A percentile compares a stretch with the other conserved stretches of the same genome.
Evolutionary conservation across 2,888 invertebrate species (phyloP).

Genomic region (Perizoma flavofasciatum): DNA sequence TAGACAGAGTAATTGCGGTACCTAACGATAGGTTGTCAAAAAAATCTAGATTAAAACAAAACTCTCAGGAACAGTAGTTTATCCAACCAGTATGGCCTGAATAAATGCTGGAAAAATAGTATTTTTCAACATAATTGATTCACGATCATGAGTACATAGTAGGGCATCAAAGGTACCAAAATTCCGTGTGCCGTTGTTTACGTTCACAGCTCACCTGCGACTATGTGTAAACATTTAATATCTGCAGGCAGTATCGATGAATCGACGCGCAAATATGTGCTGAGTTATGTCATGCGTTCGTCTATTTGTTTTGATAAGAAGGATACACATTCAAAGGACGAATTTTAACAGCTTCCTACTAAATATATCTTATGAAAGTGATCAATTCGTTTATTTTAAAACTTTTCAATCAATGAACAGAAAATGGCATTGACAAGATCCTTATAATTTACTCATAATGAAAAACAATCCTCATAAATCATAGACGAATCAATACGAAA

Average conservation of each 20-base stretch:
- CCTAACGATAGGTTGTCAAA: too few species aligned
- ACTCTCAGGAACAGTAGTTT: too few species aligned
- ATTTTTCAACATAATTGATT: neutral
- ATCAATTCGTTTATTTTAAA: too few species aligned
- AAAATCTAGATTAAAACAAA: too few species aligned
- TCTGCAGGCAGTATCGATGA: constrained; percentile 55
- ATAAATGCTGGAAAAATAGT: neutral
- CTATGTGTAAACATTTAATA: constrained; percentile 73
- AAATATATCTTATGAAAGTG: neutral
- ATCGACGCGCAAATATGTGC: constrained; percentile 45
- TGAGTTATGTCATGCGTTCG: constrained; percentile 17
- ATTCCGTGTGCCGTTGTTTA: constrained; percentile 27
- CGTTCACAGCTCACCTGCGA: constrained; percentile 49
- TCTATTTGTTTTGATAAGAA: constrained; percentile 15
- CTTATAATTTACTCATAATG: neutral
- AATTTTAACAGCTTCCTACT: neutral
- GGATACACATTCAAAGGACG: neutral
- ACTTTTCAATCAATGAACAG: too few species aligned
- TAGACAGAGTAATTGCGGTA: neutral
- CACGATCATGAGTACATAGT: constrained; percentile 1
- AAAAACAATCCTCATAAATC: constrained; percentile 23
- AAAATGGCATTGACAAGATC: too few species aligned
- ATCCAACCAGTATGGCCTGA: too few species aligned
- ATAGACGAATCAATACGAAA: constrained; percentile 37
- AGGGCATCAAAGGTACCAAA: constrained; percentile 5